Base-by-base conservation (phyloP, 2,113 vertebrate genomes). In the Tricholaema leucomelas region DNA sequence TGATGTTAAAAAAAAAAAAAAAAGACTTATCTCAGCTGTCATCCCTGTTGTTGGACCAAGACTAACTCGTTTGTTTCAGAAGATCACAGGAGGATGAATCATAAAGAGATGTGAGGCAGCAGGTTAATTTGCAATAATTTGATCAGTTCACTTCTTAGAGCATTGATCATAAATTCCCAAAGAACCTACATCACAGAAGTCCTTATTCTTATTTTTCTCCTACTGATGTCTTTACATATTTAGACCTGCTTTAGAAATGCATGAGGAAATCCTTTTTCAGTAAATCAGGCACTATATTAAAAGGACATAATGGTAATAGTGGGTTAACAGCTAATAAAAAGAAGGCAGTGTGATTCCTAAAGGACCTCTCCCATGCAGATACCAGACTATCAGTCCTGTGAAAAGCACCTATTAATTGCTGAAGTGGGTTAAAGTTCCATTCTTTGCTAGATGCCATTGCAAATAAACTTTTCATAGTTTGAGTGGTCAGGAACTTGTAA, bases 91-190 rank as follows among this genome's bases (percentile, higher is more conserved):
- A 74, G 64, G 20, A 65, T 75, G 48, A 83, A 88, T 90, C 82
- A 87, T 30, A 40, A 90, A 30, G 88, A 81, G 44, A 77, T 56
- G 48, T 0, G 17, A 85, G 33, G 36, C 31, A 90, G 48, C 42
- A 90, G 80, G 85, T 91, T 92, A 90, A 92, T 93, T 93, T 75
- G 38, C 38, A 88, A 64, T 74, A 83, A 83, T 80, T 58, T 67
- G 46, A 71, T 81, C 50, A 74, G 16, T 36, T 92, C 27, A 48
- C 25, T 85, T 87, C 54, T 65, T 64, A 71, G 14, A 63, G 4
- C 15, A 23, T 2, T 38, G 64, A 81, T 81, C 66, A 69, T 24
- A 73, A 82, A 82, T 73, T 46, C 31, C 21, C 50, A 46, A 40
- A 77, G 36, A 19, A 63, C 17, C 35, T 50, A 80, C 2, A 10